Conservation (phyloP, 2,888 invertebrate genomes). For the Drosophila borborema region DNA sequence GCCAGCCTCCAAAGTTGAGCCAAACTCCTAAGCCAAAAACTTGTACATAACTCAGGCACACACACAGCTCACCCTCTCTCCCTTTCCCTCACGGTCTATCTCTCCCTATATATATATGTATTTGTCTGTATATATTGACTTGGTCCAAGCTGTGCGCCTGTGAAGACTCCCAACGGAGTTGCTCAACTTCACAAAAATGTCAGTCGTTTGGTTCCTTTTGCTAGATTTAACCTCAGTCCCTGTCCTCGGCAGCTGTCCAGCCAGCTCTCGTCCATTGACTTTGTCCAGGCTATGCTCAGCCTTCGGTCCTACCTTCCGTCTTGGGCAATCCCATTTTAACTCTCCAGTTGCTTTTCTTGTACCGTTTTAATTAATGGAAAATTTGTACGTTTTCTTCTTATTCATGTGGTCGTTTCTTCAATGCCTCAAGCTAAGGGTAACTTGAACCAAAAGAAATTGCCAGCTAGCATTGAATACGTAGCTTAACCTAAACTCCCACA, state of each 20-base stretch:
- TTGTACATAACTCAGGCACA: slow-evolving; percentile 21
- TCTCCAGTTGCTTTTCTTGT: slow-evolving; percentile 63
- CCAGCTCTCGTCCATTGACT: slow-evolving; percentile 42
- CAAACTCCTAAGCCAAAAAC: slow-evolving; percentile 40
- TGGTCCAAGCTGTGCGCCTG: slow-evolving; percentile 21
- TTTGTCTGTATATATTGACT: slow-evolving; percentile 1
- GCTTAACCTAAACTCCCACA: slow-evolving; percentile 21
- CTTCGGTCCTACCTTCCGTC: neutral
- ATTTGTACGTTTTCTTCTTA: slow-evolving; percentile 73
- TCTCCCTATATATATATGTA: neutral
- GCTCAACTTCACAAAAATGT: slow-evolving; percentile 73
- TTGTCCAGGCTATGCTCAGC: slow-evolving; percentile 24
- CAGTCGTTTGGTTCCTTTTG: slow-evolving; percentile 42
- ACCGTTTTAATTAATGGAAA: slow-evolving; percentile 77
- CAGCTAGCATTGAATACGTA: slow-evolving; percentile 39
- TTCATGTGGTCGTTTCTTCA: slow-evolving; percentile 69
- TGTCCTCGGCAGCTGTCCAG: slow-evolving; percentile 6
- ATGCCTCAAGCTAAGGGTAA: slow-evolving; percentile 57
- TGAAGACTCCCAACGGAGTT: slow-evolving; percentile 72
- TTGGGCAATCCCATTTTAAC: slow-evolving; percentile 2
- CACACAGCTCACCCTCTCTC: neutral
- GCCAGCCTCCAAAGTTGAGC: slow-evolving; percentile 40
- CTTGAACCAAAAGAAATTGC: slow-evolving; percentile 54
- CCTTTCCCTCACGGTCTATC: neutral
- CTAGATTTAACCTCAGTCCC: slow-evolving; percentile 26